phyloP scores from a whole-genome alignment of 2,888 invertebrate genomes.

The Andrena dorsata region DNA sequence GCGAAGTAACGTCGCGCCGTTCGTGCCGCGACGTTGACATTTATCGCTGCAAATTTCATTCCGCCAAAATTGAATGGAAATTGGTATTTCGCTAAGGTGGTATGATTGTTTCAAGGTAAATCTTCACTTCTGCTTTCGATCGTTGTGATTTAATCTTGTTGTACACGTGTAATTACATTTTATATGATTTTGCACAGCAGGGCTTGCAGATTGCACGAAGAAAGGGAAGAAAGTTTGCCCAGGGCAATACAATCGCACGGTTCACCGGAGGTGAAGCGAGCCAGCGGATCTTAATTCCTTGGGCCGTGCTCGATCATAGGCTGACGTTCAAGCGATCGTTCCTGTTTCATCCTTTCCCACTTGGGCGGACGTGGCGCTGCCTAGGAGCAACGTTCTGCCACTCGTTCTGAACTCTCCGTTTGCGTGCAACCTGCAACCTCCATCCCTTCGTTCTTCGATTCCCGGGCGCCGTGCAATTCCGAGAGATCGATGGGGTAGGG shows the following conservation, averaged over 20 bases:
- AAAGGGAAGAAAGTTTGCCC: background rate
- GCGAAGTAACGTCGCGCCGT: background rate
- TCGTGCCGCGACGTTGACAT: background rate
- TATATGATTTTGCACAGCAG: no score
- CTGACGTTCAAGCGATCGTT: conserved; percentile 29
- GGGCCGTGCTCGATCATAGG: conserved; percentile 40
- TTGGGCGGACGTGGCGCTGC: background rate
- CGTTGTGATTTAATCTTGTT: no score
- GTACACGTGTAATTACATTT: no score
- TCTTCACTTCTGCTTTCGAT: no score
- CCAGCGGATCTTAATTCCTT: conserved; percentile 38
- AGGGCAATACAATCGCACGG: conserved; percentile 29
- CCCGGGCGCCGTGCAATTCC: conserved; percentile 32
- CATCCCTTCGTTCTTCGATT: conserved; percentile 7
- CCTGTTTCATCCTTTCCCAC: background rate
- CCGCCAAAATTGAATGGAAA: no score
- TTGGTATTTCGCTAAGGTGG: no score
- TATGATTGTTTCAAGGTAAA: no score
- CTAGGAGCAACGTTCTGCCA: conserved; percentile 2
- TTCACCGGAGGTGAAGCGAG: background rate
- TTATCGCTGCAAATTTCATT: no score
- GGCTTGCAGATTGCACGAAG: background rate
- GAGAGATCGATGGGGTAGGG: conserved; percentile 29
- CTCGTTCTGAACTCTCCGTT: conserved; percentile 34
- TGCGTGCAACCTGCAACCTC: conserved; percentile 10